phyloP scores from a whole-genome alignment of 1,140 invertebrate species.

The Zaprionus kolodkinae region DNA sequence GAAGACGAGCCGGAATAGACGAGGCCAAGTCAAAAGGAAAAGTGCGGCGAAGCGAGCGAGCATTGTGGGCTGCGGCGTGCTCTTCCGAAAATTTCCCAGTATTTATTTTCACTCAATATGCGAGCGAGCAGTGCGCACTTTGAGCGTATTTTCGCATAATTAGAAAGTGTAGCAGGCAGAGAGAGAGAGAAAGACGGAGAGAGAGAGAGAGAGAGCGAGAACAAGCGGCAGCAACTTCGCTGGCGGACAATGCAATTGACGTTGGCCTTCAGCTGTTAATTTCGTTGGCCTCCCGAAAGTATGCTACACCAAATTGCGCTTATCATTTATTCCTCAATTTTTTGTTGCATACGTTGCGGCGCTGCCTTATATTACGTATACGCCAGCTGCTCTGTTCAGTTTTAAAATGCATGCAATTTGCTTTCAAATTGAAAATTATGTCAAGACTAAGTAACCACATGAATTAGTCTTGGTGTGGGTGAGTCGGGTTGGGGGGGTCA shows the following conservation, averaged over 20 bases:
- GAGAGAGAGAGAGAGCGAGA: constrained; percentile 13
- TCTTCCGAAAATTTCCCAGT: constrained; percentile 59
- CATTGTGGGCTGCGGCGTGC: constrained; percentile 7
- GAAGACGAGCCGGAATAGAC: constrained; percentile 40
- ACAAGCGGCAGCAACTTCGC: constrained; percentile 42
- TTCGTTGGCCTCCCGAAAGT: constrained; percentile 10
- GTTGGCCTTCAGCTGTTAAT: constrained; percentile 11
- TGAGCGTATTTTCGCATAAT: constrained; percentile 32
- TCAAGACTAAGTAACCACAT: constrained; percentile 25
- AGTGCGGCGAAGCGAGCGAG: constrained; percentile 42
- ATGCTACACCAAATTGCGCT: constrained; percentile 10
- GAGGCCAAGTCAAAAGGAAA: constrained; percentile 25
- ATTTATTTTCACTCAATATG: constrained; percentile 52
- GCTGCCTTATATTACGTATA: not conserved
- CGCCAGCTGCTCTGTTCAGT: not conserved
- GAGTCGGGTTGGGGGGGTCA: not conserved
- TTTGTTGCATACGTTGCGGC: constrained; percentile 16
- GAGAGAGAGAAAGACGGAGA: constrained; percentile 14
- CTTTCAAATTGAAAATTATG: constrained; percentile 71
- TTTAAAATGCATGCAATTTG: constrained; percentile 65
- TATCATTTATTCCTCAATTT: constrained; percentile 11
- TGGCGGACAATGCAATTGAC: constrained; percentile 21
- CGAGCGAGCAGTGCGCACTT: not conserved
- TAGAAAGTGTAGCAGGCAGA: constrained; percentile 7
- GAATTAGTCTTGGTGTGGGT: constrained; percentile 20